phyloP scores from a whole-genome alignment of 2,113 vertebrate genomes.

The Hyla sarda region DNA sequence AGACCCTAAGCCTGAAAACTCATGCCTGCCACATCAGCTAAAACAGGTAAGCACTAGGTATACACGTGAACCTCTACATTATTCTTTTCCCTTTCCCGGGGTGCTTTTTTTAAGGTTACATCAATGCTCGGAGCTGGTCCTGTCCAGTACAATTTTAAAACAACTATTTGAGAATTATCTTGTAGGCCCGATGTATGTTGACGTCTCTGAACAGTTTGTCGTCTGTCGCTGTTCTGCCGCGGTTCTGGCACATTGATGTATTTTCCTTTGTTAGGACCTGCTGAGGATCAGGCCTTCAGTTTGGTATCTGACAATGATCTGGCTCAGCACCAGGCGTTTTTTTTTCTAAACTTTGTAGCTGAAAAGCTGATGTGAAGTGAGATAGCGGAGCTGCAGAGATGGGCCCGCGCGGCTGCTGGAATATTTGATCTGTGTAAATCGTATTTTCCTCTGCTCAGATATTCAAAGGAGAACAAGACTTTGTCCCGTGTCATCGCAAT shows the following conservation, averaged over 20 bases:
- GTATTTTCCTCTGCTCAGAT: constrained; percentile 39
- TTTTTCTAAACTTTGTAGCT: constrained; percentile 33
- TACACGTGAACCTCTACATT: no score
- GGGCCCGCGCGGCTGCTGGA: background rate
- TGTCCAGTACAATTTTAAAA: background rate
- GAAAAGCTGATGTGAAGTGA: constrained; percentile 39
- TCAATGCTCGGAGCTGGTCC: background rate
- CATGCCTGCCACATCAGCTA: no score
- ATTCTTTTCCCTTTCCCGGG: no score
- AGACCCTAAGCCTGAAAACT: no score
- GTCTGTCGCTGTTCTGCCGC: background rate
- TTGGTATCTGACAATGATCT: constrained; percentile 30
- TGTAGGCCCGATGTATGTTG: background rate
- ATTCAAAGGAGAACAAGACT: constrained; percentile 23
- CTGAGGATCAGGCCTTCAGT: constrained; percentile 11
- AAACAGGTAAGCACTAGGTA: no score
- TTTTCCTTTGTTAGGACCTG: constrained; percentile 11
- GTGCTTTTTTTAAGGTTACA: no score
- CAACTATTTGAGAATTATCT: background rate
- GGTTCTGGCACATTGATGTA: constrained; percentile 12
- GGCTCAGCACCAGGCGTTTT: constrained; percentile 17
- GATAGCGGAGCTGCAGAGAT: constrained; percentile 40
- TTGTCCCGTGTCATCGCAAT: constrained; percentile 7
- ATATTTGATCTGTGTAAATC: constrained; percentile 46
- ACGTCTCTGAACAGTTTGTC: background rate